phyloP scores from a whole-genome alignment of 64 coral and sea anemone species.

The Anthopleura sola region DNA sequence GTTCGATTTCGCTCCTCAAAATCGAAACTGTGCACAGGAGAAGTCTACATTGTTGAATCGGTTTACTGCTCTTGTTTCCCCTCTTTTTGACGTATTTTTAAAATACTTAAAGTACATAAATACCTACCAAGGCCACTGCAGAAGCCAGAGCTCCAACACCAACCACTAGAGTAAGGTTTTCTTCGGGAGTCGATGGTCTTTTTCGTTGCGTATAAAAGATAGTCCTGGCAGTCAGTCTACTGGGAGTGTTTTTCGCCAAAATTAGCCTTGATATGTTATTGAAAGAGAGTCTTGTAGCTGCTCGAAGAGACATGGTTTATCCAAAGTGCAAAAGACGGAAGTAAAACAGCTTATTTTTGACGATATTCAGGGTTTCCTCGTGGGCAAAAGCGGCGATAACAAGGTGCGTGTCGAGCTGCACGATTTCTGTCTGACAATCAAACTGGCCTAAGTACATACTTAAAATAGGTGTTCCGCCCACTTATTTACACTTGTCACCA shows the following conservation, averaged over 20 bases:
- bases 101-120: background rate
- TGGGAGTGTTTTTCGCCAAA: background rate
- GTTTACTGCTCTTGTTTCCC: background rate
- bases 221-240: background rate
- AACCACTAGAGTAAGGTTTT: conserved; percentile 18
- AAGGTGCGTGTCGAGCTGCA: background rate
- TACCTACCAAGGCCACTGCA: conserved; percentile 13
- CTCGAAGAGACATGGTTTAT: background rate
- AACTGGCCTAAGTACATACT: background rate
- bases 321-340: background rate
- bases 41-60: background rate
- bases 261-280: background rate
- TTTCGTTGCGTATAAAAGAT: conserved; percentile 33
- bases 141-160: conserved; percentile 38
- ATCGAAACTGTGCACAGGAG: background rate
- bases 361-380: background rate
- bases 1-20: background rate
- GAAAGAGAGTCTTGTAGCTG: background rate
- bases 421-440: conserved; percentile 7
- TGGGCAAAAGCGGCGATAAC: background rate
- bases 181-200: conserved; percentile 23
- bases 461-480: background rate
- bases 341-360: background rate
- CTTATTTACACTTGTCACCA: background rate
- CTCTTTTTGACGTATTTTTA: background rate